Conservation (phyloP, 2,888 invertebrate species). For the Plemyria rubiginata region DNA sequence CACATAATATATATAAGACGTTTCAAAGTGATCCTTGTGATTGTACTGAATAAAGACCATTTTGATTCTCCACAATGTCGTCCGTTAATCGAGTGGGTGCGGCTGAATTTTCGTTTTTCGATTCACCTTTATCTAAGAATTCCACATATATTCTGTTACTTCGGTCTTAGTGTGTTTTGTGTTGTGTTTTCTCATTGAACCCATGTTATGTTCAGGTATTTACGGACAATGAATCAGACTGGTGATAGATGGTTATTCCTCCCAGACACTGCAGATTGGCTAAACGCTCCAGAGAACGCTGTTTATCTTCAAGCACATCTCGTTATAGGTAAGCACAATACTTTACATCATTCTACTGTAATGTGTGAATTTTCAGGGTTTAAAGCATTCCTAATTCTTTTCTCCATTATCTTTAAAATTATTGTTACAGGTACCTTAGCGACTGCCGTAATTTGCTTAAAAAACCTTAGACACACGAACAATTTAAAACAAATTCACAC, state of each 20-base stretch:
- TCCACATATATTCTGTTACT: no score
- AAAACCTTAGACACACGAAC: slow-evolving; percentile 68
- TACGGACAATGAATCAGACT: slow-evolving; percentile 92
- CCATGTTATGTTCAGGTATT: slow-evolving; percentile 67
- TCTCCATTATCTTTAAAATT: background rate
- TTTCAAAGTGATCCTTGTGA: no score
- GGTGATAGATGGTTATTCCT: slow-evolving; percentile 93
- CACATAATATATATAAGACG: no score
- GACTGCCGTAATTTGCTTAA: slow-evolving; percentile 65
- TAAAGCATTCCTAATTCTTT: no score
- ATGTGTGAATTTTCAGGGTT: background rate
- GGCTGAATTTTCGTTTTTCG: no score
- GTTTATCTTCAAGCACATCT: slow-evolving; percentile 75
- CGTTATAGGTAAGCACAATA: slow-evolving; percentile 56
- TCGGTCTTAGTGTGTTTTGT: background rate
- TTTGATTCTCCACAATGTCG: no score
- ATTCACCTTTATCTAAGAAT: no score
- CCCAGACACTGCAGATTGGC: slow-evolving; percentile 90
- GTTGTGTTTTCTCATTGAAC: background rate
- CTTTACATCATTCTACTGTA: background rate
- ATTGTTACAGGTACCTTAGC: slow-evolving; percentile 62
- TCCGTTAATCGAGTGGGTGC: no score
- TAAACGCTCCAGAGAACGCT: slow-evolving; percentile 84
- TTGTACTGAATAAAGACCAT: no score
- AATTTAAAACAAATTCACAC: slow-evolving; percentile 66